Conservation (phyloP, 2,797 vertebrate species). For the Denticeps clupeoides region DNA sequence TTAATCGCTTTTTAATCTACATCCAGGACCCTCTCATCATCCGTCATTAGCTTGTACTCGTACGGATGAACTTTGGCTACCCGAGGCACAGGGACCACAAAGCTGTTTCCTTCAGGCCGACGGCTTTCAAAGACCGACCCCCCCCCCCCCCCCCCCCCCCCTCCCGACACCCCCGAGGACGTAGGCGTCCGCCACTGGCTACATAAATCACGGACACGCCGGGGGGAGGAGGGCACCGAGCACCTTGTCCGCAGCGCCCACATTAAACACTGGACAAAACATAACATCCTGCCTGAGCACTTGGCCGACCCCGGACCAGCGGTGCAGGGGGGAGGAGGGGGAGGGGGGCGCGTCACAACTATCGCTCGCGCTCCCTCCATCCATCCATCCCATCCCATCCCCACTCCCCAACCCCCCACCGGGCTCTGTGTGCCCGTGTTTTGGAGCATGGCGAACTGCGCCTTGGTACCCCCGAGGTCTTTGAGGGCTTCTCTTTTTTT, state of each 20-base stretch:
- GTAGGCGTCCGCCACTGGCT: too few species aligned
- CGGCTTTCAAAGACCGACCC: constrained; percentile 34
- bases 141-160: constrained; percentile 66
- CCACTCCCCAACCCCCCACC: constrained; percentile 23
- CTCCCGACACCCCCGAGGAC: too few species aligned
- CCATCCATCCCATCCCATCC: constrained; percentile 44
- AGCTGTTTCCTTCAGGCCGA: constrained; percentile 16
- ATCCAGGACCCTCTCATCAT: constrained; percentile 1
- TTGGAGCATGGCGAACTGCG: too few species aligned
- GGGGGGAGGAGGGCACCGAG: constrained; percentile 66
- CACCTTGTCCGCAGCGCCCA: constrained; percentile 73
- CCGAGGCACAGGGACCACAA: constrained; percentile 23
- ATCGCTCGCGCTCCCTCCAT: too few species aligned
- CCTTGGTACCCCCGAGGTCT: constrained; percentile 28
- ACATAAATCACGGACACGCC: background rate
- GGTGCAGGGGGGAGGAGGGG: constrained; percentile 43
- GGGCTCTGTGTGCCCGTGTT: constrained; percentile 21
- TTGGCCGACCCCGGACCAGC: constrained; percentile 54
- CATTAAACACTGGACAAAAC: constrained; percentile 76
- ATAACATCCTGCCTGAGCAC: constrained; percentile 79
- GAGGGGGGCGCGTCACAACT: too few species aligned
- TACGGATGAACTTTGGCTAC: background rate
- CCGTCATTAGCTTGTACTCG: constrained; percentile 1
- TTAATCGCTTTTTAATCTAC: background rate
- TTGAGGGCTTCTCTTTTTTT: constrained; percentile 63